Evolutionary conservation across 2,113 vertebrate species (phyloP).

Genomic region (Mormyrus iriodes): DNA sequence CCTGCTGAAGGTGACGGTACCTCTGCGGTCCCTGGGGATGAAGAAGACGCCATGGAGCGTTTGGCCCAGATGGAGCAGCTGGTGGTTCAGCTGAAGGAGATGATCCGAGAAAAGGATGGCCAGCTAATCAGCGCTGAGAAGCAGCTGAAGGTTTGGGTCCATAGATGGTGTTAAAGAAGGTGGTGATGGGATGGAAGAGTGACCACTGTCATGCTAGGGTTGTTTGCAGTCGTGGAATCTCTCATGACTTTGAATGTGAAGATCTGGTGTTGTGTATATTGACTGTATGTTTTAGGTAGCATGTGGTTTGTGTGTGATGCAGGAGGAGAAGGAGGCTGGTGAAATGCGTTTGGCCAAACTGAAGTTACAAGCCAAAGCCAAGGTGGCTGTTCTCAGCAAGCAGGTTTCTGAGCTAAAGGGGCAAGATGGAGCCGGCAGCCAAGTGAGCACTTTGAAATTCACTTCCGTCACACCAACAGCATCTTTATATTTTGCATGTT

Average conservation of each 20-base stretch:
- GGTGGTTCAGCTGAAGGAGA: slow-evolving; percentile 78
- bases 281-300: not conserved
- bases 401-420: slow-evolving; percentile 76
- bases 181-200: not conserved
- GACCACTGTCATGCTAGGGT: not conserved
- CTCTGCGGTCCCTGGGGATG: slow-evolving; percentile 33
- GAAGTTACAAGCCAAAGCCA: slow-evolving; percentile 89
- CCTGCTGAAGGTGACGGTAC: slow-evolving; percentile 37
- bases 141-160: slow-evolving; percentile 63
- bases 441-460: slow-evolving; percentile 18
- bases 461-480: not conserved
- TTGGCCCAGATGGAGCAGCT: slow-evolving; percentile 76
- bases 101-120: slow-evolving; percentile 77
- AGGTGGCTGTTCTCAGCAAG: slow-evolving; percentile 76
- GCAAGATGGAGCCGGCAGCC: slow-evolving; percentile 46
- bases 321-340: slow-evolving; percentile 77
- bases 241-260: not conserved
- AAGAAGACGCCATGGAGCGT: slow-evolving; percentile 69
- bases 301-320: slow-evolving; percentile 20
- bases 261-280: not conserved
- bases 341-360: slow-evolving; percentile 82
- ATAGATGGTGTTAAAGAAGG: not conserved
- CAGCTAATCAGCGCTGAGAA: slow-evolving; percentile 69
- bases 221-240: not conserved
- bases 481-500: not conserved